phyloP scores from a whole-genome alignment of 2,113 vertebrate species.

The Tangachromis dhanisi region DNA sequence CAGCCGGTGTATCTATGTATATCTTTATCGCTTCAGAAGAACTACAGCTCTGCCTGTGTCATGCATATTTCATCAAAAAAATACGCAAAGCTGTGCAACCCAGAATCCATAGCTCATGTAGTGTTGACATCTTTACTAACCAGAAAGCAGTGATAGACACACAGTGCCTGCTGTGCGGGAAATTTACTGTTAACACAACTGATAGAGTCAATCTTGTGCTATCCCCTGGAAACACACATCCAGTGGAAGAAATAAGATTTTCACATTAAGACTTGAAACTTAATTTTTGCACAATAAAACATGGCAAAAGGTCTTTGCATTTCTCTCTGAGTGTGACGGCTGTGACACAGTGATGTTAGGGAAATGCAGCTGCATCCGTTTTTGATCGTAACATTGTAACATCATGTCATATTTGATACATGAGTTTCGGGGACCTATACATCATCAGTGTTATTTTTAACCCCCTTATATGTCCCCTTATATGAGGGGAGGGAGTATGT shows the following conservation, averaged over 20 bases:
- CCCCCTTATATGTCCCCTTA: not conserved
- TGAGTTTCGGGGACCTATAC: not conserved
- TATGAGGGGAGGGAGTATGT: not conserved
- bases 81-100: constrained; percentile 4
- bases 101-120: constrained; percentile 21
- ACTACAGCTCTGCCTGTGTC: constrained; percentile 14
- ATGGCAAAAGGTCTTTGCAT: not conserved
- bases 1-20: not conserved
- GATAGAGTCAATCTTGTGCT: not conserved
- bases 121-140: constrained; percentile 40
- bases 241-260: not conserved
- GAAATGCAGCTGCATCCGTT: not conserved
- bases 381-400: not conserved
- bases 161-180: not conserved
- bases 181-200: not conserved
- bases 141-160: constrained; percentile 20
- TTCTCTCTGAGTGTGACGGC: not conserved
- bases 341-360: not conserved
- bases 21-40: not conserved
- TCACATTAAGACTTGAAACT: not conserved
- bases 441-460: not conserved
- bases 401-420: not conserved
- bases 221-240: not conserved
- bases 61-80: constrained; percentile 61
- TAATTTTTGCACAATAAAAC: not conserved